These are phyloP conservation scores for Meteorus sp. DNA, from an alignment of 1,140 invertebrate species.

Conservation along the genomic window DNA sequence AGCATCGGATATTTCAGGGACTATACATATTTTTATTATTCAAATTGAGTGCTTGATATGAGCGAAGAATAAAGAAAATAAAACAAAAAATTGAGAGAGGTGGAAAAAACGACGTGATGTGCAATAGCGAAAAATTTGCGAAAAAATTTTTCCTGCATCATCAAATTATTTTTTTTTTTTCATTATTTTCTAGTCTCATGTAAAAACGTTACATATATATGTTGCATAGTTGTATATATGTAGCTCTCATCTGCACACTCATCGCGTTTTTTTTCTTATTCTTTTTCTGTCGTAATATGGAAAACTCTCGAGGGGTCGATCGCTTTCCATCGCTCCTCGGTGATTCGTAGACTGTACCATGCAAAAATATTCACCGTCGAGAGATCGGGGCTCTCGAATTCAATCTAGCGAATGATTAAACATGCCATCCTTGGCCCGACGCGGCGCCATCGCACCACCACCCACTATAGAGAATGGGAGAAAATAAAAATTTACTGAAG, in stretches of 20 bases:
- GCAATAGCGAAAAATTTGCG: too few relatives aligned
- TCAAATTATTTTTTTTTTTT: too few relatives aligned
- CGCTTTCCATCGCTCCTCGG: slow-evolving; percentile 30
- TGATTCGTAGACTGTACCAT: slow-evolving; percentile 35
- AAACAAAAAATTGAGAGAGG: not conserved
- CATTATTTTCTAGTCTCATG: too few relatives aligned
- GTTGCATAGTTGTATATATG: too few relatives aligned
- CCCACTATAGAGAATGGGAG: slow-evolving; percentile 16
- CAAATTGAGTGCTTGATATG: not conserved
- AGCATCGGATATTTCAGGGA: slow-evolving; percentile 8
- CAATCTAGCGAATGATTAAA: slow-evolving; percentile 50
- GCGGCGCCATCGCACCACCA: slow-evolving; percentile 24
- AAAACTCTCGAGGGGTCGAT: slow-evolving; percentile 28
- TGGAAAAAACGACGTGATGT: too few relatives aligned
- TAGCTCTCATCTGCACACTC: too few relatives aligned
- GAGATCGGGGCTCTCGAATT: slow-evolving; percentile 38
- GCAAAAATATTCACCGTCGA: slow-evolving; percentile 47
- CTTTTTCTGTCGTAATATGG: slow-evolving; percentile 18
- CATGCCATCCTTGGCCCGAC: slow-evolving; percentile 37
- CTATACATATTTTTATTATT: slow-evolving; percentile 15
- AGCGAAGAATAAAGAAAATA: not conserved
- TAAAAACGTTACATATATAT: too few relatives aligned
- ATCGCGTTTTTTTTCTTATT: slow-evolving; percentile 5
- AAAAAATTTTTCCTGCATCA: too few relatives aligned
- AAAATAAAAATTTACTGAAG: not conserved